Evolutionary conservation across 35 echinoderm and acorn worm species (phyloP).

Genomic region (Heliocidaris erythrogramma): DNA sequence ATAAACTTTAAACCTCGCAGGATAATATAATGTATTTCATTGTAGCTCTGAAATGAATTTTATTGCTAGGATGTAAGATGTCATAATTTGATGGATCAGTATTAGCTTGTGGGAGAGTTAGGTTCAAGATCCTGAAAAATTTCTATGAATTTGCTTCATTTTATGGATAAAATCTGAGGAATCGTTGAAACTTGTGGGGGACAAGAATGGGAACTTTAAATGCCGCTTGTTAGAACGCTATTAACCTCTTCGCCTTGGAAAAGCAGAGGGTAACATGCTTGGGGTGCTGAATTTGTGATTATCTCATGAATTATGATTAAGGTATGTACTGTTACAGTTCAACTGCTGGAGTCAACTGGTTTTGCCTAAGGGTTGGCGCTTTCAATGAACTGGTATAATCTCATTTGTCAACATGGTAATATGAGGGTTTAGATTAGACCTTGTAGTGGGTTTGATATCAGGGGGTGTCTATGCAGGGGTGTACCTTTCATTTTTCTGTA

Average conservation of each 20-base stretch:
- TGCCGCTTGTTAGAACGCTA: neutral
- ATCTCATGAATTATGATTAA: neutral
- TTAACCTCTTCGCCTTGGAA: neutral
- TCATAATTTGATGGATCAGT: neutral
- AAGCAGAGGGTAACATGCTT: neutral
- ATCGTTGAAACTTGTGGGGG: neutral
- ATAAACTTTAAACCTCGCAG: too few species aligned
- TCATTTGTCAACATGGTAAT: neutral
- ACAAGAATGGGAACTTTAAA: neutral
- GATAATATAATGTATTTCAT: too few species aligned
- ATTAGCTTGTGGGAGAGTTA: neutral
- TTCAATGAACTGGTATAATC: neutral
- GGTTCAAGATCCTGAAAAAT: neutral
- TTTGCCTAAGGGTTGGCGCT: neutral
- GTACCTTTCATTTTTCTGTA: too few species aligned
- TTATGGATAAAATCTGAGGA: neutral
- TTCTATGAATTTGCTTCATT: neutral
- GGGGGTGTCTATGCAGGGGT: too few species aligned
- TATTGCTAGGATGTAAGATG: neutral
- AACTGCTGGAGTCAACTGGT: neutral
- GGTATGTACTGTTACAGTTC: neutral
- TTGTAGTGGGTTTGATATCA: too few species aligned
- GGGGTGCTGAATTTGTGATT: neutral
- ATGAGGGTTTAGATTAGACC: too few species aligned
- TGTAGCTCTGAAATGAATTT: too few species aligned